A percentile compares a stretch with the other conserved stretches of the same genome.
Evolutionary conservation across 1,140 invertebrate genomes (phyloP).

Genomic region (Lordiphosa stackelbergi): DNA sequence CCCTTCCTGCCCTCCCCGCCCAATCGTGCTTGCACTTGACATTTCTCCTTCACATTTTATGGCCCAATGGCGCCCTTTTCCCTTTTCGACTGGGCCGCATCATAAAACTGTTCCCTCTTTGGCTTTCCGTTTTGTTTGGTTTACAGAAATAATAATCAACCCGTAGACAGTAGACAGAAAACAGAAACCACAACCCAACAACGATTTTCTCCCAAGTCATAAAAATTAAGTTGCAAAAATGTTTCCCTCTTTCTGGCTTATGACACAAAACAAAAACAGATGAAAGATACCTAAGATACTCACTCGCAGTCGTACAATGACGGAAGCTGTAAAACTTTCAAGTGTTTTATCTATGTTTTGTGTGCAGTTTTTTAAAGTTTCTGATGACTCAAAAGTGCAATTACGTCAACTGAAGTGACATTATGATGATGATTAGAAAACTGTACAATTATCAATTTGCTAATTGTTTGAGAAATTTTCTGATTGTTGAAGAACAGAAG

Average conservation of each 20-base stretch:
- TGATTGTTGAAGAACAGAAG: background rate
- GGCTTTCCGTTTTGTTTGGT: conserved; percentile 48
- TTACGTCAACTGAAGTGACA: conserved; percentile 57
- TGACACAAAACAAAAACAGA: conserved; percentile 24
- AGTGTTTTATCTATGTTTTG: conserved; percentile 32
- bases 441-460: conserved; percentile 53
- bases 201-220: conserved; percentile 42
- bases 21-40: conserved; percentile 52
- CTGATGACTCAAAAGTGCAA: conserved; percentile 62
- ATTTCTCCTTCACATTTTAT: conserved; percentile 65
- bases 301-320: conserved; percentile 23
- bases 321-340: conserved; percentile 60
- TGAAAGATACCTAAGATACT: conserved; percentile 39
- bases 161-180: conserved; percentile 28
- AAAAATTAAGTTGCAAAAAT: conserved; percentile 69
- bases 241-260: conserved; percentile 17
- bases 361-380: conserved; percentile 31
- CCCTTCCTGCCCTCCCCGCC: background rate
- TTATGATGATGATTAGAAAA: conserved; percentile 56
- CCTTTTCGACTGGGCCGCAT: conserved; percentile 42
- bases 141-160: conserved; percentile 44
- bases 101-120: conserved; percentile 25
- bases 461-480: conserved; percentile 33
- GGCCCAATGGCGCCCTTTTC: conserved; percentile 56
- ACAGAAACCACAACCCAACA: conserved; percentile 44